Evolutionary conservation across 2,113 vertebrate genomes (phyloP).

Genomic region (Platysteira castanea): DNA sequence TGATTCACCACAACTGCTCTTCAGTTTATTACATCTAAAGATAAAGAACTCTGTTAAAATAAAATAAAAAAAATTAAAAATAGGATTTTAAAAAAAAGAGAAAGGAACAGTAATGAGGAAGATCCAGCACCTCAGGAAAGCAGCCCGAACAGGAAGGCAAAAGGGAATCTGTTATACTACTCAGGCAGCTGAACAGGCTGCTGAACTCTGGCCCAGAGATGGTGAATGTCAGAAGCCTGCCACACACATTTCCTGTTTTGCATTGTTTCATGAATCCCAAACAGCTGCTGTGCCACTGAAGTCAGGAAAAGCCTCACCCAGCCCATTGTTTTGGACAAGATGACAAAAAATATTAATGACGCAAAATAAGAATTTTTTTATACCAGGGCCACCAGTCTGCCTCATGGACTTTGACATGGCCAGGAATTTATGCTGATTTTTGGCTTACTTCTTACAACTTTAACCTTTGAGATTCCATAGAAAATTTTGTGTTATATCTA

Average conservation of each 20-base stretch:
- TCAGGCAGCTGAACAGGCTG: background rate
- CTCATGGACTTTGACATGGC: background rate
- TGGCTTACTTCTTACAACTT: background rate
- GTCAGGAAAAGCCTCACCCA: slow-evolving; percentile 52
- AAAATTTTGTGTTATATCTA: background rate
- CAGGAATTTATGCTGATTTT: background rate
- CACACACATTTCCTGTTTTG: slow-evolving; percentile 42
- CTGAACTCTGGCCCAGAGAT: background rate
- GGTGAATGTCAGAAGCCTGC: background rate
- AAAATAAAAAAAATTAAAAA: background rate
- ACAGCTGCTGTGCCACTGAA: slow-evolving; percentile 24
- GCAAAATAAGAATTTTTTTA: slow-evolving; percentile 35
- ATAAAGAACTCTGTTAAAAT: background rate
- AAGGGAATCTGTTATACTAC: slow-evolving; percentile 6
- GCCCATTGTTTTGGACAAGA: slow-evolving; percentile 31
- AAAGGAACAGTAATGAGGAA: background rate
- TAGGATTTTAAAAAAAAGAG: background rate
- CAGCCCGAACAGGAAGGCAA: background rate
- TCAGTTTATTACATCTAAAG: background rate
- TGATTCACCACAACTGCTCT: background rate
- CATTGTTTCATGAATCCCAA: slow-evolving; percentile 40
- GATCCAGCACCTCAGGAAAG: background rate
- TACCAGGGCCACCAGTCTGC: background rate
- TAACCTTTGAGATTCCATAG: background rate
- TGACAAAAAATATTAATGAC: slow-evolving; percentile 43